phyloP scores from a whole-genome alignment of 1,140 invertebrate genomes.

The Apis laboriosa region DNA sequence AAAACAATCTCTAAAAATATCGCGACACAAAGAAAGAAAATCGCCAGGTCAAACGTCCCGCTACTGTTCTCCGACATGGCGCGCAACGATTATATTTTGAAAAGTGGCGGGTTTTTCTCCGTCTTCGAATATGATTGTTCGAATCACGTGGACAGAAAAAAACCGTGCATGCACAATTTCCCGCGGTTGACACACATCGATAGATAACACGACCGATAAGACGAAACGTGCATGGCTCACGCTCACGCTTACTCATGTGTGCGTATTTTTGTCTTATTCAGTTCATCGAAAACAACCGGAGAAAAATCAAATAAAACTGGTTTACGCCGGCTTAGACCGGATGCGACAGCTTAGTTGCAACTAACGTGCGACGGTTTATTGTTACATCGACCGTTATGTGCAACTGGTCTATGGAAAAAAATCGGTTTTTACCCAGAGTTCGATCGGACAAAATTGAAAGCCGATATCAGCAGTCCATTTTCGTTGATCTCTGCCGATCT shows the following conservation, averaged over 20 bases:
- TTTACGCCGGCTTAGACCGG: constrained; percentile 29
- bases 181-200: background rate
- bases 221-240: background rate
- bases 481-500: background rate
- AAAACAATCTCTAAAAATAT: background rate
- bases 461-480: background rate
- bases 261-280: constrained; percentile 35
- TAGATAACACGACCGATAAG: constrained; percentile 45
- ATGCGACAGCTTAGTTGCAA: constrained; percentile 24
- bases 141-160: background rate
- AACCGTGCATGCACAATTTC: background rate
- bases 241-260: background rate
- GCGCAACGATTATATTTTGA: too few relatives aligned
- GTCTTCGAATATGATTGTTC: background rate
- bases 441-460: background rate
- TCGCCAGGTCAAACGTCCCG: background rate
- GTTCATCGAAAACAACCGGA: constrained; percentile 37
- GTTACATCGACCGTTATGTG: constrained; percentile 14
- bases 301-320: constrained; percentile 51
- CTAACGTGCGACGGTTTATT: constrained; percentile 24
- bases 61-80: background rate
- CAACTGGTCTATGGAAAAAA: constrained; percentile 15
- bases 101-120: background rate
- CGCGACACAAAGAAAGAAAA: background rate
- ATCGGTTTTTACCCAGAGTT: background rate